Conservation (phyloP, 2,113 vertebrate species). For the Macroglossus sobrinus region DNA sequence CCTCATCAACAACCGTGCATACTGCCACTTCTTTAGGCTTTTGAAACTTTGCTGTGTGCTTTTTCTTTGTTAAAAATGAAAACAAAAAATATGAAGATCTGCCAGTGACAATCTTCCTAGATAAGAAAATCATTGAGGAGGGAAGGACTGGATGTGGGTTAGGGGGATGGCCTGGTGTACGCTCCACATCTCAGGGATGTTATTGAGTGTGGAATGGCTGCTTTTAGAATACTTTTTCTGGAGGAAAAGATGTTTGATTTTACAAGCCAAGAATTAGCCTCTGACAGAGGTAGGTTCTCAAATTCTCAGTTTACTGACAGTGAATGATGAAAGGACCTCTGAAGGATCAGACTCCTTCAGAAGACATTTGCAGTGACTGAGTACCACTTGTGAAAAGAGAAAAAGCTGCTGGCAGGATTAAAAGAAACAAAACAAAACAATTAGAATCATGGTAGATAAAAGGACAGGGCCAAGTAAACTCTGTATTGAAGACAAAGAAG, state of each 20-base stretch:
- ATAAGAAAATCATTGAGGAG: background rate
- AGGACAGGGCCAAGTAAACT: constrained; percentile 86
- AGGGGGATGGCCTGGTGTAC: background rate
- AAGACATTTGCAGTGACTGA: constrained; percentile 93
- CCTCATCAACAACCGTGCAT: background rate
- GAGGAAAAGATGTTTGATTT: background rate
- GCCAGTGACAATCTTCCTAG: background rate
- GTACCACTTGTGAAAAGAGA: constrained; percentile 95
- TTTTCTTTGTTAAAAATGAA: background rate
- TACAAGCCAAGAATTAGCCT: background rate
- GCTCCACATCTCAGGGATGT: background rate
- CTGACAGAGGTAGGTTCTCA: background rate
- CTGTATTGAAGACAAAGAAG: constrained; percentile 85
- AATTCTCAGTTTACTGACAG: background rate
- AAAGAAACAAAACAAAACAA: constrained; percentile 83
- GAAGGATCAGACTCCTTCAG: constrained; percentile 85
- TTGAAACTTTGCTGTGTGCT: background rate
- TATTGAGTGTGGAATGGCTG: background rate
- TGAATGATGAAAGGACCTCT: background rate
- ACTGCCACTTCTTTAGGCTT: background rate
- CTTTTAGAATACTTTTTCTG: background rate
- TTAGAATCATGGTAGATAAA: constrained; percentile 92
- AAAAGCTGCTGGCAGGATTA: constrained; percentile 92
- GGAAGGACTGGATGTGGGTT: background rate
- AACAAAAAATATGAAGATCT: background rate